These are phyloP conservation scores for Drosophila anceps DNA, from an alignment of 2,888 invertebrate species.

Conservation along the genomic window DNA sequence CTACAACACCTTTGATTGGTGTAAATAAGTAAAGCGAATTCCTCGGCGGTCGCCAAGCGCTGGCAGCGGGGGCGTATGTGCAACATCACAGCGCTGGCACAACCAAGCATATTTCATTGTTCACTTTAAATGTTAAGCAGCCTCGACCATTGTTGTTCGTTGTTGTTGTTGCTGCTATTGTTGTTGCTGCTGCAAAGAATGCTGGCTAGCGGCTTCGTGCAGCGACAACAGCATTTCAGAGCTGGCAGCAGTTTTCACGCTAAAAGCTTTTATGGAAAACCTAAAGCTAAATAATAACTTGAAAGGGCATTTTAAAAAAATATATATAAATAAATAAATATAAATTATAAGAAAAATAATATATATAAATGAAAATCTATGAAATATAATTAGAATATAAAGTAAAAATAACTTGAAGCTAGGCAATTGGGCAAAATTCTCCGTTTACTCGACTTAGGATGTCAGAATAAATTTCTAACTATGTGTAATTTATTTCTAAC, in stretches of 20 bases:
- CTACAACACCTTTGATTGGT: conserved; percentile 65
- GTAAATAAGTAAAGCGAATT: conserved; percentile 69
- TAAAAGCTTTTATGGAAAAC: conserved; percentile 9
- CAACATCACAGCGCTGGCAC: conserved; percentile 30
- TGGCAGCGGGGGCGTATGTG: conserved; percentile 37
- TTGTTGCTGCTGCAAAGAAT: conserved; percentile 48
- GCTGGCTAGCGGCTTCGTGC: conserved; percentile 52
- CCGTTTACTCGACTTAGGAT: background rate
- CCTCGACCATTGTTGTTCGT: conserved; percentile 47
- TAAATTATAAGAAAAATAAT: background rate
- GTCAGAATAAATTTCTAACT: background rate
- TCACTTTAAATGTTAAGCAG: conserved; percentile 79
- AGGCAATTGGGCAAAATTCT: background rate
- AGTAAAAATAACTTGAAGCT: background rate
- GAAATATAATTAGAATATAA: background rate
- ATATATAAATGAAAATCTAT: background rate
- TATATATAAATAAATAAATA: background rate
- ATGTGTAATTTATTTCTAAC: background rate
- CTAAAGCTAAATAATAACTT: background rate
- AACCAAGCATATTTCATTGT: conserved; percentile 76
- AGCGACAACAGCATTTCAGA: conserved; percentile 24
- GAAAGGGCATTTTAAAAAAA: too few relatives aligned
- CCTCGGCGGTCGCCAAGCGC: conserved; percentile 1
- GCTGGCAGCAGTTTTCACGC: conserved; percentile 43
- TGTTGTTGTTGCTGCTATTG: conserved; percentile 33